phyloP scores from a whole-genome alignment of 2,888 invertebrate species.

The Ophion slaviceki region DNA sequence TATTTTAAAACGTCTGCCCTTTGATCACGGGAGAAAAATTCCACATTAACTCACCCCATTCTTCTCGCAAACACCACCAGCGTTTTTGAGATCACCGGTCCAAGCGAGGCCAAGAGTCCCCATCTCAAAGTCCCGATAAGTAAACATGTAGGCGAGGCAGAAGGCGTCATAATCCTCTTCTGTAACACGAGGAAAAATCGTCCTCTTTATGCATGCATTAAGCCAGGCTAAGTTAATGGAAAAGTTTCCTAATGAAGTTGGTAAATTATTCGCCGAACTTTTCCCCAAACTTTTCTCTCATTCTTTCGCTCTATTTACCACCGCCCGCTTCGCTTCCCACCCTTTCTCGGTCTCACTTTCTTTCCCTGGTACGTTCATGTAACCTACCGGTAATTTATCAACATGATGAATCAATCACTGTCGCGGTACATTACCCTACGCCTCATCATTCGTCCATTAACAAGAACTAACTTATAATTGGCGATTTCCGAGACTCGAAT shows the following conservation, averaged over 20 bases:
- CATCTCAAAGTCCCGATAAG: conserved; percentile 98
- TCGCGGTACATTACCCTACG: conserved; percentile 24
- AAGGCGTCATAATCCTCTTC: conserved; percentile 99
- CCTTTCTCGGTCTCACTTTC: not conserved
- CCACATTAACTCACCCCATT: conserved; percentile 90
- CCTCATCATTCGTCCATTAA: conserved; percentile 28
- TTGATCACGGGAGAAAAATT: not conserved
- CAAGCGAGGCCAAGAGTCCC: conserved; percentile 98
- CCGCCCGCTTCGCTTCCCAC: not conserved
- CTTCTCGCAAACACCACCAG: conserved; percentile 99
- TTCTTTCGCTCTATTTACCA: conserved; percentile 11
- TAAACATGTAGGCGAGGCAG: conserved; percentile 99
- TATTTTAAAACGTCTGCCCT: not conserved
- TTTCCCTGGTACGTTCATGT: not conserved
- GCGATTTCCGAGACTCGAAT: conserved; percentile 39
- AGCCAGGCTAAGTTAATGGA: conserved; percentile 19
- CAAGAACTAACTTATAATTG: conserved; percentile 29
- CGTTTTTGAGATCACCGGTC: conserved; percentile 98
- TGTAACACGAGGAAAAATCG: conserved; percentile 80
- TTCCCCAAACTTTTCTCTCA: conserved; percentile 6
- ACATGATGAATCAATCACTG: conserved; percentile 28
- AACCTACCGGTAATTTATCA: conserved; percentile 40
- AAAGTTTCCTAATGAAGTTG: conserved; percentile 30
- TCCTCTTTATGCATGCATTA: not conserved
- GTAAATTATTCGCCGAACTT: conserved; percentile 42